phyloP scores from a whole-genome alignment of 2,113 vertebrate species.

The Sylvietta virens region DNA sequence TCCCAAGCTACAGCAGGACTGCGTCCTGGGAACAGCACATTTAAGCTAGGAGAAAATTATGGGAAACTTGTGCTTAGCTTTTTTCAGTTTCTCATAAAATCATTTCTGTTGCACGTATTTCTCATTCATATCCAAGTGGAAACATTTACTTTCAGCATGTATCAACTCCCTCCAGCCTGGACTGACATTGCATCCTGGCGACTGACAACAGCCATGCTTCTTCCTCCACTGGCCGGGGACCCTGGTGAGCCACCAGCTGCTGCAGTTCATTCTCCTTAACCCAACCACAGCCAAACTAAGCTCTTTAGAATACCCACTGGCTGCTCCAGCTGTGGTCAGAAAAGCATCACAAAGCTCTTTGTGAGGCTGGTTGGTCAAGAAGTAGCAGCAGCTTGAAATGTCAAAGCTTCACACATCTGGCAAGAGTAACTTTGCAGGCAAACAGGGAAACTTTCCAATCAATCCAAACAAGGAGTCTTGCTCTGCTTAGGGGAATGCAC shows the following conservation, averaged over 20 bases:
- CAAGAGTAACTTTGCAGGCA: not conserved
- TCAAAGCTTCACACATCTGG: not conserved
- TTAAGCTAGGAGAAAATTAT: not conserved
- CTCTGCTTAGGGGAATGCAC: not conserved
- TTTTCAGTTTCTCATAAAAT: not conserved
- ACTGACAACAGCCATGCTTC: not conserved
- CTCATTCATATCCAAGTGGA: not conserved
- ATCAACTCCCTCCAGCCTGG: not conserved
- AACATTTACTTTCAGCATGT: not conserved
- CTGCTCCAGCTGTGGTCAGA: not conserved
- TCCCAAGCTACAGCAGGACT: not conserved
- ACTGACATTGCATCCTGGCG: not conserved
- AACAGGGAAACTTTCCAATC: not conserved
- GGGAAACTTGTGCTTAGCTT: not conserved
- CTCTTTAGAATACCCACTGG: not conserved
- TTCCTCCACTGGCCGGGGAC: not conserved
- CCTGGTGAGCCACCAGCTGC: not conserved
- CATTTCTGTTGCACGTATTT: not conserved
- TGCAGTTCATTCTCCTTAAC: not conserved
- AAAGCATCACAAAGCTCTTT: not conserved
- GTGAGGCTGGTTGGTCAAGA: not conserved
- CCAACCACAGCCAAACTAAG: not conserved
- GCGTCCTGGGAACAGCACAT: rapidly evolving
- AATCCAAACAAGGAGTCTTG: not conserved
- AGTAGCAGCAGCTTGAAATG: not conserved